These are phyloP conservation scores for Drosophila silvestris DNA, from an alignment of 2,888 invertebrate species.

Conservation along the genomic window DNA sequence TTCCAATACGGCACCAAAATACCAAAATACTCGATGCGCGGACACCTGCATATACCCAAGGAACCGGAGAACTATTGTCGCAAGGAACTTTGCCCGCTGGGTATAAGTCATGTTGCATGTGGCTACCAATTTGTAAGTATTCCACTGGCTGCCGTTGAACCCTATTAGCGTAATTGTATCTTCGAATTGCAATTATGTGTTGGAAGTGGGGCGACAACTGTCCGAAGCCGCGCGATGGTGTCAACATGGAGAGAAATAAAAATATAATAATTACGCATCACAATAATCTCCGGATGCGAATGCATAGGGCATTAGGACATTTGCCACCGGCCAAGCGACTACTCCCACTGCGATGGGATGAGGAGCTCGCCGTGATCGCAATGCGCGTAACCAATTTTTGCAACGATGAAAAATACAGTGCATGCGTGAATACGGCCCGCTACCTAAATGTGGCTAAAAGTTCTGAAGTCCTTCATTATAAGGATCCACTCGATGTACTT, in stretches of 20 bases:
- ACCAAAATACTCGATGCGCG: slow-evolving; percentile 11
- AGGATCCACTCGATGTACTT: neutral
- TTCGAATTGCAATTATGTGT: neutral
- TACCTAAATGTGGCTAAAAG: slow-evolving; percentile 31
- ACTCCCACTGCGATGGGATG: slow-evolving; percentile 28
- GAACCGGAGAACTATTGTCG: slow-evolving; percentile 20
- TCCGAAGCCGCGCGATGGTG: slow-evolving; percentile 19
- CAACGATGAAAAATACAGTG: rapidly evolving
- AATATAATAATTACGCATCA: neutral
- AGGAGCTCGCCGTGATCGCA: slow-evolving; percentile 36
- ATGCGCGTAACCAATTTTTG: slow-evolving; percentile 57
- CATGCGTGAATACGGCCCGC: slow-evolving; percentile 40
- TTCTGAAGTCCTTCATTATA: slow-evolving; percentile 3
- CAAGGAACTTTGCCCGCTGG: slow-evolving; percentile 27
- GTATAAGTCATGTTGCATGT: slow-evolving; percentile 30
- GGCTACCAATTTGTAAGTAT: slow-evolving; percentile 39
- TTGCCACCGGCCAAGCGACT: slow-evolving; percentile 14
- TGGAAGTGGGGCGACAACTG: slow-evolving; percentile 40
- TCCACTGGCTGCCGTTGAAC: neutral
- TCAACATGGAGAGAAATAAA: slow-evolving; percentile 1
- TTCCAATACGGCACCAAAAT: slow-evolving; percentile 11
- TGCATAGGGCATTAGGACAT: rapidly evolving
- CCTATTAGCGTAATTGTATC: neutral
- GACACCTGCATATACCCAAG: neutral
- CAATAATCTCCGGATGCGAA: slow-evolving; percentile 9